These are phyloP conservation scores for Grammomys surdaster DNA, from an alignment of 2,113 vertebrate genomes.

Conservation along the genomic window DNA sequence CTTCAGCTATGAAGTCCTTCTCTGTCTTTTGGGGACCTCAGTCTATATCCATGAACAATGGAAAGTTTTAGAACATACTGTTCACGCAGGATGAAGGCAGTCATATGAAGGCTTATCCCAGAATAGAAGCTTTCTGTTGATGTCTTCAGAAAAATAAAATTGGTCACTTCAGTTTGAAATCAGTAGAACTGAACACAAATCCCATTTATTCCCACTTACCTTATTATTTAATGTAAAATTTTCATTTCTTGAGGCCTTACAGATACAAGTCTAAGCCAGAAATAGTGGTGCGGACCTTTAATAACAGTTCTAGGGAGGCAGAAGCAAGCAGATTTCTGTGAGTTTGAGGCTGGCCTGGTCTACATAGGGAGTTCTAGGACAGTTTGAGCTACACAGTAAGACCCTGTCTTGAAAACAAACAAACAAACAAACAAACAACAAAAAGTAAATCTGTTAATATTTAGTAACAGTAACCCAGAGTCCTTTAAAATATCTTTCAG, in stretches of 20 bases:
- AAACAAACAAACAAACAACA: background rate
- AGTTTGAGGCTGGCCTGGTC: background rate
- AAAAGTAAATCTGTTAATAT: background rate
- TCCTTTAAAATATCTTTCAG: background rate
- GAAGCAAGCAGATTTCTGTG: background rate
- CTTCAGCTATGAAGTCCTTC: background rate
- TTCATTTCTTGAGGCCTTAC: background rate
- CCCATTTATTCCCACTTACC: too few species aligned
- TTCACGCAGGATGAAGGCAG: background rate
- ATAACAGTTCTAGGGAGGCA: background rate
- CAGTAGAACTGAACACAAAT: background rate
- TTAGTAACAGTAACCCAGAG: too few species aligned
- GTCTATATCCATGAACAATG: rapidly evolving
- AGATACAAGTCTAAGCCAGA: background rate
- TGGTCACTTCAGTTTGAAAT: background rate
- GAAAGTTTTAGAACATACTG: background rate
- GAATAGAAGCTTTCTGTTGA: background rate
- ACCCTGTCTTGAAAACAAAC: background rate
- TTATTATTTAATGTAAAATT: background rate
- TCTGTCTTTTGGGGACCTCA: background rate
- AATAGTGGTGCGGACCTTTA: background rate
- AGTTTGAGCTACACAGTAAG: background rate
- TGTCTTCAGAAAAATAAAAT: constrained; percentile 22
- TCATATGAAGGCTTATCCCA: background rate
- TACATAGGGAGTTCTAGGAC: background rate